Percentiles rank a stretch among this genome's conserved stretches.
These are phyloP conservation scores for Seriola aureovittata DNA, from an alignment of 2,113 vertebrate genomes.

Conservation along the genomic window DNA sequence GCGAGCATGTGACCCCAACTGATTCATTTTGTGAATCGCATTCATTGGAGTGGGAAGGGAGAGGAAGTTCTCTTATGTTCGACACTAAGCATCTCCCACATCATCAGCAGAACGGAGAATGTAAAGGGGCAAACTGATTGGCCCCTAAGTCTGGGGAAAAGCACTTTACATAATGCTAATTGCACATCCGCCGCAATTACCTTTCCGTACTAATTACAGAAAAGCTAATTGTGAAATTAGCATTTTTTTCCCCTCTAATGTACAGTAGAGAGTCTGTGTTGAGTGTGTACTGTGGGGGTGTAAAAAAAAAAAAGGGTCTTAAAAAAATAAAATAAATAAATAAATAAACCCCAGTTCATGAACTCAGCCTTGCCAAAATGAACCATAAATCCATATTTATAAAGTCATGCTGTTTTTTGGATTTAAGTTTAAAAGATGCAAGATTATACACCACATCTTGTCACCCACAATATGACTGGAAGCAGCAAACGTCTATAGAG, in stretches of 20 bases:
- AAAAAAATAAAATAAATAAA: background rate
- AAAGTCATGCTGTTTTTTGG: conserved; percentile 16
- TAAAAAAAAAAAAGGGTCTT: background rate
- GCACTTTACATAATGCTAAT: conserved; percentile 83
- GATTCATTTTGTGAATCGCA: conserved; percentile 73
- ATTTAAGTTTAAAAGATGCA: conserved; percentile 31
- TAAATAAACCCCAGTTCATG: conserved; percentile 5
- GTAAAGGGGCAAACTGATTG: conserved; percentile 79
- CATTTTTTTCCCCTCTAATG: conserved; percentile 47
- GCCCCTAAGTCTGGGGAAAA: conserved; percentile 75
- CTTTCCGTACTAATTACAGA: conserved; percentile 81
- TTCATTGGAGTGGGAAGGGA: conserved; percentile 63
- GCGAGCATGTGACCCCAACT: conserved; percentile 65
- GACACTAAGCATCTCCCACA: conserved; percentile 60
- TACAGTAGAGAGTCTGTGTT: conserved; percentile 56
- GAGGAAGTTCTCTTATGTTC: conserved; percentile 72
- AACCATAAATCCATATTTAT: conserved; percentile 39
- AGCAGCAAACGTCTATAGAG: conserved; percentile 19
- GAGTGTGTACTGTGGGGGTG: conserved; percentile 17
- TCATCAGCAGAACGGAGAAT: conserved; percentile 62
- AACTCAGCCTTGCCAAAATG: conserved; percentile 34
- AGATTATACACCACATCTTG: conserved; percentile 9
- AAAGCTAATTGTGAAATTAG: conserved; percentile 79
- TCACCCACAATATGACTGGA: conserved; percentile 24
- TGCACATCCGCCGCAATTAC: conserved; percentile 83